Evolutionary conservation across 2,113 vertebrate species (phyloP).

Genomic region (Salvelinus namaycush): DNA sequence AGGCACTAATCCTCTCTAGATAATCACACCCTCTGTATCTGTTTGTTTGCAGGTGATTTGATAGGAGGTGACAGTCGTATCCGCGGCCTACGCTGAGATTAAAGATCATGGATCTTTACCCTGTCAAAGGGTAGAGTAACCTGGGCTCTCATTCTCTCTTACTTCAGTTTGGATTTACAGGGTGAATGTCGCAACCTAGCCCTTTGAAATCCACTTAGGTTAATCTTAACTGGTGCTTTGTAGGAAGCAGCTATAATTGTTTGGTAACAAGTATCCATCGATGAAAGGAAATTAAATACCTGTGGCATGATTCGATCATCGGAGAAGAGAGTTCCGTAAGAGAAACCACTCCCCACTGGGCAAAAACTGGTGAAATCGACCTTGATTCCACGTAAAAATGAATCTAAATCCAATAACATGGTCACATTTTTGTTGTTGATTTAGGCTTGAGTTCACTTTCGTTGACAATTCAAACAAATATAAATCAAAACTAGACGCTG

Average conservation of each 20-base stretch:
- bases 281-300: constrained; percentile 15
- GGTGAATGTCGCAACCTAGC: constrained; percentile 37
- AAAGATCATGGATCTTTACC: too few relatives aligned
- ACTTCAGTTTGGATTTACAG: constrained; percentile 10
- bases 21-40: constrained; percentile 23
- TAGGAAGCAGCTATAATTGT: constrained; percentile 49
- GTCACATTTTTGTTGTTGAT: too few relatives aligned
- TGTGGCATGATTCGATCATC: not conserved
- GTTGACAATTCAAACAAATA: too few relatives aligned
- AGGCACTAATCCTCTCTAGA: not conserved
- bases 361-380: too few relatives aligned
- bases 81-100: constrained; percentile 31
- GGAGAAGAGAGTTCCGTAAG: constrained; percentile 24
- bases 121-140: constrained; percentile 32
- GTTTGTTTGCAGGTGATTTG: constrained; percentile 20
- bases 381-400: too few relatives aligned
- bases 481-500: too few relatives aligned
- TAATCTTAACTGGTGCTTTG: constrained; percentile 37
- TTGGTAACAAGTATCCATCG: constrained; percentile 44
- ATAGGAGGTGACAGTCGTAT: constrained; percentile 25
- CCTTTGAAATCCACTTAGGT: constrained; percentile 64
- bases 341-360: constrained; percentile 27
- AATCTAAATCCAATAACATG: too few relatives aligned
- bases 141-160: constrained; percentile 40
- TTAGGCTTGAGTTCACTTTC: too few relatives aligned